Base-by-base conservation (phyloP, 2,797 vertebrate species). In the Sorex maritimensis region DNA sequence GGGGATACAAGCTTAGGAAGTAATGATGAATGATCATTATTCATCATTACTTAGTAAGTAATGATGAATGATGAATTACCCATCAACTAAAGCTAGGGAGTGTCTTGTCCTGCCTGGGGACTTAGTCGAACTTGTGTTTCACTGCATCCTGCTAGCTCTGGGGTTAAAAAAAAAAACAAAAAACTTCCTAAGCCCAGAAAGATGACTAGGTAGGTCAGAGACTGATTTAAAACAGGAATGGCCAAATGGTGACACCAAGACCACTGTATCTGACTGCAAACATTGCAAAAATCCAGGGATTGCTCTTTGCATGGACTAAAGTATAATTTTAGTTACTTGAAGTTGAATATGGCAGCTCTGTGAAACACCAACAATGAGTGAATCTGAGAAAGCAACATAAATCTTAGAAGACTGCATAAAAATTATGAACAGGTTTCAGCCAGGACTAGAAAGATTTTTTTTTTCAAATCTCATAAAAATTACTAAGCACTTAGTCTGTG, bases 381-480 rank as follows among this genome's bases (percentile, higher is more conserved):
- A 44, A 44, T 46, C 52, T 63, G 5, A 91, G 28, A 85, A 49
- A 49, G 11, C 46, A 49, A 49, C 46, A 6, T 49, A 49, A 49
- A 49, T 12, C 11, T 49, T 12, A 12, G 11, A 49, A 49, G 46
- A 12, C 46, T 49, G 11, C 6, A 49, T 34, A 49, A 7, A 49
- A 49, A 12, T 49, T 49, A 49, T 49, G 46, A 49, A 49, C 6
- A 49, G 46, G 11, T 49, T 49, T 6, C 46, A 49, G 46, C 46
- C 46, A 49, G 46, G 46, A 49, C 46, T 49, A 49, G 46, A 49
- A 49, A 49, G 46, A 2, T 34, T 34, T 49, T 49, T 49, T 49
- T 49, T 49, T 49, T 49, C 46, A 49, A 49, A 49, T 49, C 46
- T 49, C 89, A 78, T 71, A 34, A 84, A 90, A 81, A 84, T 61